These are phyloP conservation scores for Apogon hyalosoma DNA, from an alignment of 2,797 vertebrate species.

Conservation along the genomic window DNA sequence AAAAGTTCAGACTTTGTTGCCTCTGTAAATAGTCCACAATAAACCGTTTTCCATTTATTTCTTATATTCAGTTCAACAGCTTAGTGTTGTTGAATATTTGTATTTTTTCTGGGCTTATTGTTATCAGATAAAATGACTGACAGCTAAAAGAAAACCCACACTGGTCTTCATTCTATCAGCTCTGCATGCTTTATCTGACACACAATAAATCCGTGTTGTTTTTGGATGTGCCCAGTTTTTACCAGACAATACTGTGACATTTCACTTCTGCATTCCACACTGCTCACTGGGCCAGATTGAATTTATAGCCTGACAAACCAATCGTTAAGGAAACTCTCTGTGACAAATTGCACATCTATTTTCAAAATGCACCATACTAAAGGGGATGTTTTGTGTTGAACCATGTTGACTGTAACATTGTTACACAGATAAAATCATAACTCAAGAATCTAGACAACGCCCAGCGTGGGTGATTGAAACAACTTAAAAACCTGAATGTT, in stretches of 20 bases:
- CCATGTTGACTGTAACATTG: too few species aligned
- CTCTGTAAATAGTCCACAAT: too few species aligned
- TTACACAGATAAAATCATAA: background rate
- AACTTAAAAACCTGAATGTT: background rate
- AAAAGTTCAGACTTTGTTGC: too few species aligned
- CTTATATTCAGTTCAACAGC: background rate
- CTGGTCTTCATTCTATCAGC: background rate
- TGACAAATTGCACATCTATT: too few species aligned
- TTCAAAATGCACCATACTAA: background rate
- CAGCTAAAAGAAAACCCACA: background rate
- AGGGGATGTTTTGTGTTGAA: background rate
- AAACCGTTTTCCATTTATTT: background rate
- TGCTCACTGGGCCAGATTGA: too few species aligned
- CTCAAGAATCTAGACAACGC: constrained; percentile 9
- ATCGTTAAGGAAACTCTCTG: background rate
- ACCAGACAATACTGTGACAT: too few species aligned
- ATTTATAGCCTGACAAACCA: background rate
- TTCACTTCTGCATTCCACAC: background rate
- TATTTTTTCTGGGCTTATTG: background rate
- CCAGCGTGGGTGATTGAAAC: background rate
- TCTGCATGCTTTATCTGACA: background rate
- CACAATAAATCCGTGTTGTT: background rate
- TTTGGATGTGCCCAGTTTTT: background rate
- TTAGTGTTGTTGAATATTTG: background rate
- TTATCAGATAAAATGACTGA: background rate